Conservation (phyloP, 2,797 vertebrate species). For the Gymnoscopelus braueri region DNA sequence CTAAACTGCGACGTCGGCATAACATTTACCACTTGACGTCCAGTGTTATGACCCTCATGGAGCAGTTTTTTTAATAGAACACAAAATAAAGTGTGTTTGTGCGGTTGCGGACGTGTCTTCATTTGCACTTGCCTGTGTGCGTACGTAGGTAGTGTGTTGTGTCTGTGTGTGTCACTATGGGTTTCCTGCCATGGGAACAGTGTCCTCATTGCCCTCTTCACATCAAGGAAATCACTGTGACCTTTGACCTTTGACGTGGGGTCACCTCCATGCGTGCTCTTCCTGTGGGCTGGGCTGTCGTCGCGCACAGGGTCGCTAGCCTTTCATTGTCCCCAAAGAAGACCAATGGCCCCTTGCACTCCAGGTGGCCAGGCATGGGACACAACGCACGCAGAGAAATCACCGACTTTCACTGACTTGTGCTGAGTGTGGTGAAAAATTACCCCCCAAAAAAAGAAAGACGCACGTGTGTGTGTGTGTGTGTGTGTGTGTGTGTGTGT, state of each 20-base stretch:
- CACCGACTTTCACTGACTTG: constrained; percentile 11
- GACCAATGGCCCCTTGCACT: constrained; percentile 35
- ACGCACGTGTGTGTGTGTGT: constrained; percentile 1
- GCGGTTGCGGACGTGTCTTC: too few relatives aligned
- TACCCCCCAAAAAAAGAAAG: not conserved
- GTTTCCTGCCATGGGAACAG: constrained; percentile 19
- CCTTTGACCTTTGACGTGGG: constrained; percentile 26
- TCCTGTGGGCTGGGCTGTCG: constrained; percentile 45
- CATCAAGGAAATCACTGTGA: constrained; percentile 20
- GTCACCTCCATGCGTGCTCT: constrained; percentile 32
- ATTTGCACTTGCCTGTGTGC: too few relatives aligned
- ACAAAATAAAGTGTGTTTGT: too few relatives aligned
- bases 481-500: not conserved
- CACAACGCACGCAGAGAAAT: constrained; percentile 1
- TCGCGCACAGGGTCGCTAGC: constrained; percentile 34
- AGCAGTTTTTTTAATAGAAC: not conserved
- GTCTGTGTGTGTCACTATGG: not conserved
- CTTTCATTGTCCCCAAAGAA: constrained; percentile 56
- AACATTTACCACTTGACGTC: constrained; percentile 24
- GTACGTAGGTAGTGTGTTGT: not conserved
- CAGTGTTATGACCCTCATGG: constrained; percentile 18
- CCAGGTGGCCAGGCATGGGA: constrained; percentile 48
- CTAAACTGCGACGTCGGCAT: constrained; percentile 40
- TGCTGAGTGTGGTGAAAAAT: constrained; percentile 12
- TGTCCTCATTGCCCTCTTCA: not conserved